phyloP scores from a whole-genome alignment of 1,140 invertebrate genomes.

The Drosophila sucinea region DNA sequence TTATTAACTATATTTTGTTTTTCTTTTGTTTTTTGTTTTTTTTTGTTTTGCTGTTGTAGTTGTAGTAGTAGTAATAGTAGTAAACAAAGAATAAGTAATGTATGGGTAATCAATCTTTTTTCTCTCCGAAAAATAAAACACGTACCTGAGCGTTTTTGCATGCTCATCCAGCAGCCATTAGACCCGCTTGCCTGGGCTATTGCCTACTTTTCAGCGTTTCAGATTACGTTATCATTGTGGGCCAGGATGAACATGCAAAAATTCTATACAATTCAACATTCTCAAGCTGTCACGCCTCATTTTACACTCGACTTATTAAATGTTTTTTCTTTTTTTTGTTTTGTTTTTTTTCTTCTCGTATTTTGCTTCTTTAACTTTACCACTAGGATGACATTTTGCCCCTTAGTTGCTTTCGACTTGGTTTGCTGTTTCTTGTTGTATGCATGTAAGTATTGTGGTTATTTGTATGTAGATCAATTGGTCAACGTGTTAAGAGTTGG shows the following conservation, averaged over 20 bases:
- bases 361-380: slow-evolving; percentile 50
- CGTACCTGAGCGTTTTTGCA: slow-evolving; percentile 83
- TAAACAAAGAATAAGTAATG: slow-evolving; percentile 80
- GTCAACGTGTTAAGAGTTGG: neutral
- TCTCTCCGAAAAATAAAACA: slow-evolving; percentile 85
- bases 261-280: slow-evolving; percentile 81
- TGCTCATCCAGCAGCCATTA: slow-evolving; percentile 22
- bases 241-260: slow-evolving; percentile 61
- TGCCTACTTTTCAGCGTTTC: neutral
- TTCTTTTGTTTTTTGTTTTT: slow-evolving; percentile 37
- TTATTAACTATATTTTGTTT: slow-evolving; percentile 44
- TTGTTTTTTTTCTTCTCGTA: slow-evolving; percentile 76
- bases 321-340: slow-evolving; percentile 16
- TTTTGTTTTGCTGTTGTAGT: slow-evolving; percentile 70
- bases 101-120: slow-evolving; percentile 86
- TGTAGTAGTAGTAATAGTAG: slow-evolving; percentile 32
- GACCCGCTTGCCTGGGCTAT: neutral
- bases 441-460: slow-evolving; percentile 24
- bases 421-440: slow-evolving; percentile 38
- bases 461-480: slow-evolving; percentile 3
- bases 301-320: slow-evolving; percentile 57
- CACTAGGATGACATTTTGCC: slow-evolving; percentile 68
- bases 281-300: slow-evolving; percentile 73
- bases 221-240: neutral
- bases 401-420: slow-evolving; percentile 47